These are phyloP conservation scores for Scomber japonicus DNA, from an alignment of 2,113 vertebrate species.

Conservation along the genomic window DNA sequence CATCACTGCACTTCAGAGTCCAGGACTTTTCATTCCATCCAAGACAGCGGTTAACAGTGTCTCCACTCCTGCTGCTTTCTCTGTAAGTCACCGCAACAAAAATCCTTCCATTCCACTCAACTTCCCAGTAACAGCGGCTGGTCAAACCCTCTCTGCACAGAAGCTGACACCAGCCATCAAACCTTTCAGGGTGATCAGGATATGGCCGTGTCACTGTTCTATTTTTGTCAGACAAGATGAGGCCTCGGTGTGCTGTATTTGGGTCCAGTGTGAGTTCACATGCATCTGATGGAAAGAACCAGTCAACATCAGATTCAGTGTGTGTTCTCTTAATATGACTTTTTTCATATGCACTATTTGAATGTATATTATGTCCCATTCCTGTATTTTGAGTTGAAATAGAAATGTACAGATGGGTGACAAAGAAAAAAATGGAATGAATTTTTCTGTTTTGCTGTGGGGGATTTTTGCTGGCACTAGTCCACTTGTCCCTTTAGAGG, in stretches of 20 bases:
- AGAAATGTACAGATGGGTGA: too few relatives aligned
- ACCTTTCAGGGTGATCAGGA: neutral
- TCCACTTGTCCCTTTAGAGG: too few relatives aligned
- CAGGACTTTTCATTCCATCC: conserved; percentile 4
- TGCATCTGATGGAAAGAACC: neutral
- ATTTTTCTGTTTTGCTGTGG: too few relatives aligned
- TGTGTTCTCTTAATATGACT: too few relatives aligned
- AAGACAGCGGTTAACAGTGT: neutral
- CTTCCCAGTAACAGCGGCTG: conserved; percentile 14
- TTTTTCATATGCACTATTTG: too few relatives aligned
- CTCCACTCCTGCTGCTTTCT: neutral
- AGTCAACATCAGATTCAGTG: too few relatives aligned
- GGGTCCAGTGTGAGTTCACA: conserved; percentile 4
- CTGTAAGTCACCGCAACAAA: neutral
- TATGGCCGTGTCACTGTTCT: neutral
- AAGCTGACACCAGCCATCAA: neutral
- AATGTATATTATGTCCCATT: neutral
- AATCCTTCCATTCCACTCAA: neutral
- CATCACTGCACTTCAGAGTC: neutral
- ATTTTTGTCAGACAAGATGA: neutral
- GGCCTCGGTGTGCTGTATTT: conserved; percentile 1
- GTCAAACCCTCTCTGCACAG: neutral
- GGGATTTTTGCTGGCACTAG: too few relatives aligned
- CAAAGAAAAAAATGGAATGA: too few relatives aligned
- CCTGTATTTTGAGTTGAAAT: neutral